A percentile compares a stretch with the other conserved stretches of the same genome.
These are phyloP conservation scores for Rhizomys pruinosus DNA, from an alignment of 2,113 vertebrate species.

Conservation along the genomic window DNA sequence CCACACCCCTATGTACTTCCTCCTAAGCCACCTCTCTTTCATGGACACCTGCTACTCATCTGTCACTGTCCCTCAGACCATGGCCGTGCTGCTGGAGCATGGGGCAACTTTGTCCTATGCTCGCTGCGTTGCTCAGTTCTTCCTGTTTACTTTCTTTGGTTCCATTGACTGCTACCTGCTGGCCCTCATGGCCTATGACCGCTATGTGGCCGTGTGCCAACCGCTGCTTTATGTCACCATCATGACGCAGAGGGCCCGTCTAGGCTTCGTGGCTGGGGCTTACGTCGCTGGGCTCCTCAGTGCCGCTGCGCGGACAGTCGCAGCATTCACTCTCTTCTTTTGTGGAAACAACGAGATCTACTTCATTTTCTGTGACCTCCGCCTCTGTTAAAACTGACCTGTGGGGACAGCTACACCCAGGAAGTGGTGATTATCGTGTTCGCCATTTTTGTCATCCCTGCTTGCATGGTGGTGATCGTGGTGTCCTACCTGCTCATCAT, in stretches of 20 bases:
- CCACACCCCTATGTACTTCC: conserved; percentile 74
- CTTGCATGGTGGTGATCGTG: conserved; percentile 11
- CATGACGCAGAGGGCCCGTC: neutral
- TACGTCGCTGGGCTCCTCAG: conserved; percentile 38
- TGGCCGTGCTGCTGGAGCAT: conserved; percentile 10
- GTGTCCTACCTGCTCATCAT: conserved; percentile 59
- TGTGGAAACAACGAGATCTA: conserved; percentile 54
- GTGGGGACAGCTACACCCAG: conserved; percentile 63
- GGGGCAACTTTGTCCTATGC: conserved; percentile 41
- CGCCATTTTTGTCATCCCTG: conserved; percentile 56
- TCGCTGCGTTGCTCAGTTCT: conserved; percentile 62
- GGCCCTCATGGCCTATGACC: conserved; percentile 63
- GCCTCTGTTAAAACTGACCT: conserved; percentile 69
- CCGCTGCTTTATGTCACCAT: conserved; percentile 48
- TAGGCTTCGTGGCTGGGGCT: neutral
- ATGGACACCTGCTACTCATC: conserved; percentile 66
- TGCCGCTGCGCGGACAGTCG: neutral
- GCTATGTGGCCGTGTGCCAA: conserved; percentile 46
- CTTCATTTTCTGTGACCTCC: conserved; percentile 76
- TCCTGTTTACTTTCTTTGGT: conserved; percentile 71
- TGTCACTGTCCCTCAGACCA: conserved; percentile 61
- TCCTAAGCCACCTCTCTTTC: conserved; percentile 71
- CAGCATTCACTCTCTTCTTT: conserved; percentile 45
- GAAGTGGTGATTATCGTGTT: conserved; percentile 61
- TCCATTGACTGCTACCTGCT: conserved; percentile 69